Evolutionary conservation across 2,113 vertebrate species (phyloP), one percentile per base, ranked within the genome.

Genomic region (Turdus rufiventris): DNA sequence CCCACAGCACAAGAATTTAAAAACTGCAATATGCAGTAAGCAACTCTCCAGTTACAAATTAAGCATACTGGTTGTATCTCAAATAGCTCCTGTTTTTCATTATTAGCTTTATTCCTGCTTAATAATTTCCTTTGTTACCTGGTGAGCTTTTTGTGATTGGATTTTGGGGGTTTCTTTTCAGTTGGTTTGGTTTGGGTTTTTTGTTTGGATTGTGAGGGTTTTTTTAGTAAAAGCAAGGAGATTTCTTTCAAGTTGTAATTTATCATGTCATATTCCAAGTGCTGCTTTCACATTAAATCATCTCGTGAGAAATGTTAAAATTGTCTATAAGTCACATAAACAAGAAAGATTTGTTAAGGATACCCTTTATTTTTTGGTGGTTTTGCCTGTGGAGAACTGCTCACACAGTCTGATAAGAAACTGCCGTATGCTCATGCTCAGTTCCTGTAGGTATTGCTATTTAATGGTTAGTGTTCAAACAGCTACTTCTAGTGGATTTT

Each of bases 131-230:
- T 75, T 42, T 84, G 6, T 21, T 50, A 23, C 6, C 3, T 26
- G 5, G 5, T 5, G 25, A 10, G 9, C 5, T 43, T 56, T 24
- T 62, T 24, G 57, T 56, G 33, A 9, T 29, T 63, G 42, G 45
- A 45, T 9, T 34, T 53, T 14, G 21, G 1, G 10, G 1, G 0
- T 2, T 10, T 24, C 17, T 8, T 28, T 61, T 47, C 12, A 18
- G 6, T 67, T 72, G 5, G 0, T 63, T 58, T 18, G 26, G 3
- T 26, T 57, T 60, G 42, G 2, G 1, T 10, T 36, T 58, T 73
- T 60, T 48, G 15, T 38, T 48, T n/a, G 7, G 10, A 47, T 80
- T 62, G 57, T 75, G 34, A 9, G n/a, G n/a, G 3, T 0, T 3
- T 19, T 72, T 76, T 60, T 18, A 56, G 21, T 72, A 48, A 61